A percentile compares a stretch with the other conserved stretches of the same genome.
phyloP scores from a whole-genome alignment of 2,797 vertebrate genomes.

The Sciurus carolinensis region DNA sequence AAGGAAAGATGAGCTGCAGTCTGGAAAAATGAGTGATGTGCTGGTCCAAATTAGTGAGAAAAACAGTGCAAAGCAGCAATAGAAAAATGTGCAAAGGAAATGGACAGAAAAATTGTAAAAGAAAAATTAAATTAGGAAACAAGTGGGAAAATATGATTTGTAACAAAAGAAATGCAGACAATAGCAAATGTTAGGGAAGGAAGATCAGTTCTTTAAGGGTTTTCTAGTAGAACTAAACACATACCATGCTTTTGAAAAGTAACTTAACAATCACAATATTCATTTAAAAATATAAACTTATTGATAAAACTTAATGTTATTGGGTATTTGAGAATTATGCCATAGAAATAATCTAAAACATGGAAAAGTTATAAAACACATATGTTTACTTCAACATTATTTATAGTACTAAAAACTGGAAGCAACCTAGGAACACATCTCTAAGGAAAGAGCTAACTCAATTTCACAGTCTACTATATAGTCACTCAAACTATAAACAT shows the following conservation, averaged over 20 bases:
- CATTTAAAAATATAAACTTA: background rate
- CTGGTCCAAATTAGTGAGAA: background rate
- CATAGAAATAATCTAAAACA: background rate
- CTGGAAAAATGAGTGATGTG: background rate
- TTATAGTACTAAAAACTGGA: background rate
- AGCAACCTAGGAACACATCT: background rate
- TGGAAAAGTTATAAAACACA: background rate
- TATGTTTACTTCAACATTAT: background rate
- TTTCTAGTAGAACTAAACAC: background rate
- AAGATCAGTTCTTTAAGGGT: background rate
- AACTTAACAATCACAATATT: background rate
- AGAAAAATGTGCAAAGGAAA: background rate
- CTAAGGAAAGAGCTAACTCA: background rate
- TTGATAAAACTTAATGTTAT: background rate
- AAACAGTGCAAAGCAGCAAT: background rate
- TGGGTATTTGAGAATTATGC: background rate
- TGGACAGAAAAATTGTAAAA: background rate
- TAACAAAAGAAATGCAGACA: background rate
- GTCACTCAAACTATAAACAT: background rate
- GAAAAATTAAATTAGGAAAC: background rate
- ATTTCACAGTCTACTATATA: background rate
- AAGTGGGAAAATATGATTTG: background rate
- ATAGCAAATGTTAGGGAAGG: background rate
- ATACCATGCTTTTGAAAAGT: background rate
- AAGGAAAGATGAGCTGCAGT: background rate